Percentiles rank a stretch among this genome's conserved stretches.
These are phyloP conservation scores for Euclidia mi DNA, from an alignment of 2,888 invertebrate species.

Conservation along the genomic window DNA sequence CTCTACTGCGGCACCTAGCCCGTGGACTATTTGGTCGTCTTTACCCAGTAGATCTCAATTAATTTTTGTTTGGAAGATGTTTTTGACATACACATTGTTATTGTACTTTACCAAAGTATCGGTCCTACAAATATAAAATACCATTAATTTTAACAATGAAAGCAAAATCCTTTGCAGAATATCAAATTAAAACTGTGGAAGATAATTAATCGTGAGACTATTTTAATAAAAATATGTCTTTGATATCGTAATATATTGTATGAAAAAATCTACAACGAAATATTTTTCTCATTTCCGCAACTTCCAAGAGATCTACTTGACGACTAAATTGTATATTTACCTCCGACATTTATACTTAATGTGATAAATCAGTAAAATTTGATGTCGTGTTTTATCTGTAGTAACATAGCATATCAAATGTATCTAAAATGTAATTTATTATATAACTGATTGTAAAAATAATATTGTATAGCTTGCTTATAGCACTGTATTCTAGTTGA, in stretches of 20 bases:
- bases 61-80: constrained; percentile 25
- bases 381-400: constrained; percentile 60
- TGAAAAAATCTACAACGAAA: constrained; percentile 53
- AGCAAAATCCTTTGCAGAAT: neutral
- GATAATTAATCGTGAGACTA: too few relatives aligned
- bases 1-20: constrained; percentile 92
- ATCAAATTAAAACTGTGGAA: neutral
- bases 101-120: neutral
- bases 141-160: neutral
- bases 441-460: constrained; percentile 48
- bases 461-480: constrained; percentile 52
- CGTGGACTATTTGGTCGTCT: constrained; percentile 83
- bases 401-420: constrained; percentile 75
- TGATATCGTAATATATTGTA: constrained; percentile 16
- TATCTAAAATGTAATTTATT: constrained; percentile 49
- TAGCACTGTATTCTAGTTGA: constrained; percentile 48
- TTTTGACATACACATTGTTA: too few relatives aligned
- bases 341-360: constrained; percentile 55
- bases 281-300: constrained; percentile 22
- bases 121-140: too few relatives aligned
- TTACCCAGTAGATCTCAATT: constrained; percentile 73
- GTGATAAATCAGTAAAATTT: constrained; percentile 65
- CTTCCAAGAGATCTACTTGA: constrained; percentile 65
- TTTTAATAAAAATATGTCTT: too few relatives aligned
- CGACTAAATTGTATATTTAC: constrained; percentile 71